Evolutionary conservation across 2,888 invertebrate genomes (phyloP).

Genomic region (Melinaea menophilus): DNA sequence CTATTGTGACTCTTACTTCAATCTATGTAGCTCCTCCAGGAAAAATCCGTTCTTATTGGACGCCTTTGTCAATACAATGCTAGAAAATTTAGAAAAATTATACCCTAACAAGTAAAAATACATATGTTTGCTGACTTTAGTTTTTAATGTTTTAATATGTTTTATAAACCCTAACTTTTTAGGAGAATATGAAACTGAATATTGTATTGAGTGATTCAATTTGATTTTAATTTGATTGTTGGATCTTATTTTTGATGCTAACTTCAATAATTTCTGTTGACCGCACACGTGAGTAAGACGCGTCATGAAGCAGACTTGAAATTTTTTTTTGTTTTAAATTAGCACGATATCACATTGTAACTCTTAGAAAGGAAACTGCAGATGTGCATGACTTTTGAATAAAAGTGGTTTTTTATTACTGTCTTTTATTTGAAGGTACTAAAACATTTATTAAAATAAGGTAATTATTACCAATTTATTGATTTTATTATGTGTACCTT

Average conservation of each 20-base stretch:
- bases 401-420: slow-evolving; percentile 67
- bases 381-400: slow-evolving; percentile 74
- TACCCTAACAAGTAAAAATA: too few species aligned
- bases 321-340: slow-evolving; percentile 40
- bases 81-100: too few species aligned
- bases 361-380: slow-evolving; percentile 65
- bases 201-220: too few species aligned
- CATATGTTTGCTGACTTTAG: too few species aligned
- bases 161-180: too few species aligned
- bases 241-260: not conserved
- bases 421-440: slow-evolving; percentile 41
- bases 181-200: too few species aligned
- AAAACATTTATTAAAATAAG: not conserved
- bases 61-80: too few species aligned
- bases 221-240: too few species aligned
- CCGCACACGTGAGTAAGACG: slow-evolving; percentile 17
- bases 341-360: slow-evolving; percentile 67
- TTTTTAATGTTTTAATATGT: too few species aligned
- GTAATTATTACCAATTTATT: not conserved
- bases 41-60: too few species aligned
- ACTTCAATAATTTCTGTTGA: slow-evolving; percentile 19
- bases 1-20: too few species aligned
- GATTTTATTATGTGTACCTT: not conserved
- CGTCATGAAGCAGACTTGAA: slow-evolving; percentile 45
- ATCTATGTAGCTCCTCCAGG: too few species aligned